These are phyloP conservation scores for Chiridota heheva DNA, from an alignment of 35 echinoderm and acorn worm genomes.

Conservation along the genomic window DNA sequence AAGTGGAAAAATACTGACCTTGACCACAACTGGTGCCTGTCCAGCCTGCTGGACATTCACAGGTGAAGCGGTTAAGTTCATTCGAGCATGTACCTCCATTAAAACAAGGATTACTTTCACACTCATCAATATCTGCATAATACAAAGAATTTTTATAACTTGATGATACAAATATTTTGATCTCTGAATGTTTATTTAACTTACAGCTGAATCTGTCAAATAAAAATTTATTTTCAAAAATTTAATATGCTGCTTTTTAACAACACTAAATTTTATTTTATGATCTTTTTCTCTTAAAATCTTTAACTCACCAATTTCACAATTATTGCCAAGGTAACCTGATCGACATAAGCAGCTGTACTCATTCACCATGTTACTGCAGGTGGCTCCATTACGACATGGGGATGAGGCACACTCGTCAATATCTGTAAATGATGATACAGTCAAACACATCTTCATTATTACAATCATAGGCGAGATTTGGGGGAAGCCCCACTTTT, in stretches of 20 bases:
- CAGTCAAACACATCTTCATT: too few species aligned
- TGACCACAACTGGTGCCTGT: constrained; percentile 45
- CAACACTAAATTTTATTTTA: too few species aligned
- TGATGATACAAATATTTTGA: too few species aligned
- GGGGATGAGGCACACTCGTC: constrained; percentile 25
- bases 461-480: too few species aligned
- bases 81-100: constrained; percentile 58
- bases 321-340: constrained; percentile 15
- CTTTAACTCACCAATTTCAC: constrained; percentile 36
- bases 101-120: constrained; percentile 49
- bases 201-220: too few species aligned
- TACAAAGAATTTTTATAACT: not conserved
- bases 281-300: constrained; percentile 14
- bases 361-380: constrained; percentile 1
- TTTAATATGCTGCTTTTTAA: too few species aligned
- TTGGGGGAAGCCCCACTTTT: too few species aligned
- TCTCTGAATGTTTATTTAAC: too few species aligned
- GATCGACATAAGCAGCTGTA: constrained; percentile 26
- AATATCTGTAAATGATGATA: not conserved
- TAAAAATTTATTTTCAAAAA: too few species aligned
- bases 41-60: constrained; percentile 48
- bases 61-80: constrained; percentile 27
- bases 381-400: constrained; percentile 29
- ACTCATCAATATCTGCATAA: constrained; percentile 72
- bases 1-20: constrained; percentile 36